Evolutionary conservation across 2,888 invertebrate species (phyloP), one percentile per base, ranked within the genome.

Genomic region (Leptarthrus brevirostris): DNA sequence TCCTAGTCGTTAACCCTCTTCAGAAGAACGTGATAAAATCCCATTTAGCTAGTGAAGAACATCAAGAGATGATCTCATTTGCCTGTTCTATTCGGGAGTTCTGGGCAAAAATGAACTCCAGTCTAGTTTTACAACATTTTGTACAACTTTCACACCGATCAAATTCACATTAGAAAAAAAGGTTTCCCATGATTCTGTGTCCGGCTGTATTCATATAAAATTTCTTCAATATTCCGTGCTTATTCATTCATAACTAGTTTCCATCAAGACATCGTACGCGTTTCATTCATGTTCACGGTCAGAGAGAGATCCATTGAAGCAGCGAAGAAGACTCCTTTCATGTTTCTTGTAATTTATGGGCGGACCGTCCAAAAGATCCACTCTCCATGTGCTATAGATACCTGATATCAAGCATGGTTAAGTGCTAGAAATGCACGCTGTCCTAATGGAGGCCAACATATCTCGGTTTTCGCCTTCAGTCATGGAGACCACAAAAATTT

Each of bases 171-270:
- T 66, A 66, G n/a, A 26, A 47, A 16, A n/a, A 26, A 69, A 24
- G 34, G 30, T 69, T 69, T 69, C 30, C 30, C 52, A 69, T 14
- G 16, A 8, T 12, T 14, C n/a, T 18, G 40, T 34, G 16, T 69
- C 20, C 52, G 26, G 34, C 34, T 18, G 16, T 14, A 16, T n/a
- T n/a, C n/a, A 52, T n/a, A 54, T 20, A 34, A 52, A 52, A 52
- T 64, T 64, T 64, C 64, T 49, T 56, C 58, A 36, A 36, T 58
- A 36, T 36, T 12, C 58, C 36, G 16, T 24, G 69, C 8, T 24
- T 34, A 52, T 69, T 52, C 69, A 69, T 69, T 69, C 69, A 69
- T 69, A 69, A 52, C 69, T 69, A 30, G 69, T 69, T 69, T 52
- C 52, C 44, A 1, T 44, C 47, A 52, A 18, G 26, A 6, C 18